Percentiles rank a stretch among this genome's conserved stretches.
These are phyloP conservation scores for Boloria euphrosyne DNA, from an alignment of 2,888 invertebrate genomes.

Conservation along the genomic window DNA sequence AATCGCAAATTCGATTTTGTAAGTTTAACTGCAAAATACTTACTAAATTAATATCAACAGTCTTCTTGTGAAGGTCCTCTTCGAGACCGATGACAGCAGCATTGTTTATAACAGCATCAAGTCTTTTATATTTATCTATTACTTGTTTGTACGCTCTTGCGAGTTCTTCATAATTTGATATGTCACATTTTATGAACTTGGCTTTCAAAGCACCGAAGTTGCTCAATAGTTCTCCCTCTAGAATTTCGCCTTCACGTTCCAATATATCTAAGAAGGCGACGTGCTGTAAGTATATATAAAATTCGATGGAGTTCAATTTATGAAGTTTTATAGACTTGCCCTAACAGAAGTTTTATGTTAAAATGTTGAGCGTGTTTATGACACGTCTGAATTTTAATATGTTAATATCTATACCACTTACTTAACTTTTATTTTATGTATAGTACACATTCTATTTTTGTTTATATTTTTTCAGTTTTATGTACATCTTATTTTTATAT, in stretches of 20 bases:
- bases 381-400: too few relatives aligned
- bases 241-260: constrained; percentile 59
- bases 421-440: too few relatives aligned
- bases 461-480: too few relatives aligned
- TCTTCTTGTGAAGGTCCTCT: constrained; percentile 53
- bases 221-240: constrained; percentile 61
- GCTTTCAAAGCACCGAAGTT: constrained; percentile 71
- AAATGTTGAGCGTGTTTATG: constrained; percentile 3
- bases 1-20: constrained; percentile 29
- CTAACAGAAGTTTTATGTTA: constrained; percentile 26
- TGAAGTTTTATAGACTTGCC: constrained; percentile 30
- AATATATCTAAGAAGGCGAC: constrained; percentile 70
- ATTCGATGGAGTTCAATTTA: constrained; percentile 27
- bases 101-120: constrained; percentile 69
- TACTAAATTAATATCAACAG: constrained; percentile 71
- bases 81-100: constrained; percentile 60
- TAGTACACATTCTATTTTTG: too few relatives aligned
- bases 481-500: too few relatives aligned
- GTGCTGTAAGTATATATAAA: constrained; percentile 56
- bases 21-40: constrained; percentile 46
- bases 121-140: constrained; percentile 64
- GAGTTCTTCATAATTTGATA: constrained; percentile 62
- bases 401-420: too few relatives aligned
- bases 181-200: constrained; percentile 75
- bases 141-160: constrained; percentile 61